Evolutionary conservation across 2,888 invertebrate genomes (phyloP), one percentile per base, ranked within the genome.

Genomic region (Drosophila recens): DNA sequence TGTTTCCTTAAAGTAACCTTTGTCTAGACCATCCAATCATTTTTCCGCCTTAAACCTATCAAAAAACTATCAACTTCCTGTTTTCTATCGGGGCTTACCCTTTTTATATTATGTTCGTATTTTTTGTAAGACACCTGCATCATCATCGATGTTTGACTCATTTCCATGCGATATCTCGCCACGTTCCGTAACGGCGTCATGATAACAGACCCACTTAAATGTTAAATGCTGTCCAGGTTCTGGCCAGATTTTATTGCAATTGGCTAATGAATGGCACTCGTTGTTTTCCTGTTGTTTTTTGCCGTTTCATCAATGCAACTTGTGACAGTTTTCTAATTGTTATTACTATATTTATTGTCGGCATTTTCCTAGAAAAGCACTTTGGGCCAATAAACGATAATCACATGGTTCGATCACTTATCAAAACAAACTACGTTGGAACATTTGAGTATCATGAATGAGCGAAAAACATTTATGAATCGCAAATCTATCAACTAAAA

Each of bases 211-310:
- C 64, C 67, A 59, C 77, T 70, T 59, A 56, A 46, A 57, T 65
- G 27, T 11, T 43, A 17, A 48, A 71, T 15, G n/a, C 20, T 27
- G 38, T 67, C 57, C 54, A 72, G 43, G 71, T 73, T 27, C 57
- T 67, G 52, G 40, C 49, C 67, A 65, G 61, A 67, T 72, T 72
- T 38, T 75, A 74, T 38, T 79, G 74, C 70, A 83, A 83, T 81
- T 69, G 81, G 64, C 77, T 73, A 62, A 87, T 84, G 84, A 84
- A 84, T 84, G 84, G 57, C 71, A 68, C 59, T 72, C 82, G 66
- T 85, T 82, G 80, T 82, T 61, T 67, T 57, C 61, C 65, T 75
- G 46, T 53, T 38, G 10, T 33, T 33, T n/a, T n/a, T 49, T 79
- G 33, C 20, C 4, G 27, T 42, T 42, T 11, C 56, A 33, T 46